A percentile compares a stretch with the other conserved stretches of the same genome.
Evolutionary conservation across 2,888 invertebrate species (phyloP).

Genomic region (Sphaerophoria taeniata): DNA sequence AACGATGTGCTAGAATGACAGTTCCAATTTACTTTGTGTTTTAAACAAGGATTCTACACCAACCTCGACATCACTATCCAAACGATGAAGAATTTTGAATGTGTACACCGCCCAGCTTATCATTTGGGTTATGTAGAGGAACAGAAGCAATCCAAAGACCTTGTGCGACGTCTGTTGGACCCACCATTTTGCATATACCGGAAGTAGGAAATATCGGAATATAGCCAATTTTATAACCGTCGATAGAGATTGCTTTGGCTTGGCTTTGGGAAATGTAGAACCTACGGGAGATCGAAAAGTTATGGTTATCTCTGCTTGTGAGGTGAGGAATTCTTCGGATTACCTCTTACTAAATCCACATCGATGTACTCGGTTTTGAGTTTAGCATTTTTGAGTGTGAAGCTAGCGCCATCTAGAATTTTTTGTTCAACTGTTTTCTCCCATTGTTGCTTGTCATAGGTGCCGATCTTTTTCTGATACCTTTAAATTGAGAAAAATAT

Average conservation of each 20-base stretch:
- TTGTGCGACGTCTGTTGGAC: constrained; percentile 92
- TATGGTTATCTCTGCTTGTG: not conserved
- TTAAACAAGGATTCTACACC: constrained; percentile 7
- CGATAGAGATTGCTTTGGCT: constrained; percentile 95
- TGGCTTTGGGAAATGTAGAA: constrained; percentile 97
- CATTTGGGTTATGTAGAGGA: constrained; percentile 90
- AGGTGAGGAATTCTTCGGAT: not conserved
- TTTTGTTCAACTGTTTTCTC: constrained; percentile 97
- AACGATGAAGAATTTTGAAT: constrained; percentile 80
- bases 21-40: constrained; percentile 24
- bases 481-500: constrained; percentile 82
- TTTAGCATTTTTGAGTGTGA: constrained; percentile 90
- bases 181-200: constrained; percentile 95
- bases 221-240: constrained; percentile 93
- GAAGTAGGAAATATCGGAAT: constrained; percentile 91
- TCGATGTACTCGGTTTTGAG: constrained; percentile 96
- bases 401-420: constrained; percentile 92
- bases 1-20: constrained; percentile 83
- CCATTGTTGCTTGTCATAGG: constrained; percentile 98
- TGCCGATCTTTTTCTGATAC: constrained; percentile 98
- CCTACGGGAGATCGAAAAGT: constrained; percentile 84
- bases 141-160: constrained; percentile 89
- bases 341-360: constrained; percentile 97
- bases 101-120: constrained; percentile 82
- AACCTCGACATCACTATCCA: constrained; percentile 75